phyloP scores from a whole-genome alignment of 1,140 invertebrate species.

The Ridgeia piscesae region DNA sequence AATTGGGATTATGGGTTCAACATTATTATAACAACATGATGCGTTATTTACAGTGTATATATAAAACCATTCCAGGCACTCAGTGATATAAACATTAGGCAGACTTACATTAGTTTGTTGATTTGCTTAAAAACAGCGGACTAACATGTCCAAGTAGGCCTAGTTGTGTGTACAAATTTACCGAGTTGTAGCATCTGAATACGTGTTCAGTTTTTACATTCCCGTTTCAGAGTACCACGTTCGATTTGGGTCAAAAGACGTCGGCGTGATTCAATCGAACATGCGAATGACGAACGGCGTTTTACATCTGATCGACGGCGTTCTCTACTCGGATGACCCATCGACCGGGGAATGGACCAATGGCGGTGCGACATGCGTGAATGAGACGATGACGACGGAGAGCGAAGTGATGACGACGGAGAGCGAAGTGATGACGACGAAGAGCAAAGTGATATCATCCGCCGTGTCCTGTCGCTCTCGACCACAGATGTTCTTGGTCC shows the following conservation, averaged over 20 bases:
- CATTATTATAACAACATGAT: too few species aligned
- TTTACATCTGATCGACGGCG: conserved; percentile 16
- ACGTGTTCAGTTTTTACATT: neutral
- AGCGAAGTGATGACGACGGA: too few species aligned
- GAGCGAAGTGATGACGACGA: too few species aligned
- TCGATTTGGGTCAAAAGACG: neutral
- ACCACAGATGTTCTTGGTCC: neutral
- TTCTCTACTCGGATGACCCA: conserved; percentile 11
- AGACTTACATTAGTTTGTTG: too few species aligned
- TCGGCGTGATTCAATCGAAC: conserved; percentile 16
- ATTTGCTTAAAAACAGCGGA: too few species aligned
- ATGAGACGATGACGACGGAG: neutral
- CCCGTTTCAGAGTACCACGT: conserved; percentile 8
- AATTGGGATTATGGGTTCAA: too few species aligned
- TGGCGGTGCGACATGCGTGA: neutral
- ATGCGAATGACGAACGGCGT: conserved; percentile 20
- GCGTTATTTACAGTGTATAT: too few species aligned
- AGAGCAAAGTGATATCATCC: neutral
- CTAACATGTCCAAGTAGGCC: too few species aligned
- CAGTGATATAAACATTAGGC: too few species aligned
- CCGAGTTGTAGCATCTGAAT: neutral
- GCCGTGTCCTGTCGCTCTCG: neutral
- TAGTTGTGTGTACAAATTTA: neutral
- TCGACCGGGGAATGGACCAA: neutral
- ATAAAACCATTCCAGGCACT: too few species aligned